Base-by-base conservation (phyloP, 2,888 invertebrate genomes). In the Ennomos erosarius region DNA sequence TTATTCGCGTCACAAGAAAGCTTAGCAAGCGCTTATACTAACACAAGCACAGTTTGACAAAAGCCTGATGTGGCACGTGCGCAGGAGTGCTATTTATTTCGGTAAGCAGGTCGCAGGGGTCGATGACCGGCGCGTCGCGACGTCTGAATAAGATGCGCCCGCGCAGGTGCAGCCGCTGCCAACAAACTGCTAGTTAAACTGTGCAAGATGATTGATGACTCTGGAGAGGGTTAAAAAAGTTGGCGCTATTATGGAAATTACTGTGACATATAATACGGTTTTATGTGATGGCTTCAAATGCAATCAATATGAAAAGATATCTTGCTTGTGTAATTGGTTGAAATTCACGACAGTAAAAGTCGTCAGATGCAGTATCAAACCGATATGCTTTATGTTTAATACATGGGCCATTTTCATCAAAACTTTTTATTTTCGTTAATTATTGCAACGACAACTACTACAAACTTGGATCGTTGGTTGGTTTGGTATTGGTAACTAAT, bases 51-150 rank as follows among this genome's bases (percentile, higher is more conserved):
- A 67, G 61, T 69, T 67, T 70, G 70, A 75, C 78, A 78, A 75
- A 76, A 74, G 74, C 68, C 68, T 56, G 62, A 71, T 72, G 70
- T 69, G 75, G 82, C 84, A 79, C 82, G 84, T 82, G 85, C 76
- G 74, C 77, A 76, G 56, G 65, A 65, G 66, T 64, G 58, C 79
- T 78, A 78, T 79, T 80, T 90, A 90, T 90, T 90, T 90, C 83
- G 85, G 90, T 87, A 90, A 89, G 84, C 86, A 84, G 91, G 91
- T 90, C 90, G 90, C 67, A 64, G 84, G 81, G 87, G 85, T 88
- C 88, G 79, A 83, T 78, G 90, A 58, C 88, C 89, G 78, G 70
- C 76, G 81, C 87, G 89, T 84, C 88, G 88, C 90, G 89, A 85
- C 87, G 87, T 78, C 88, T 87, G 81, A 87, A 84, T 86, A 83